Conservation (phyloP, 2,113 vertebrate species). For the Myiopsitta monachus region DNA sequence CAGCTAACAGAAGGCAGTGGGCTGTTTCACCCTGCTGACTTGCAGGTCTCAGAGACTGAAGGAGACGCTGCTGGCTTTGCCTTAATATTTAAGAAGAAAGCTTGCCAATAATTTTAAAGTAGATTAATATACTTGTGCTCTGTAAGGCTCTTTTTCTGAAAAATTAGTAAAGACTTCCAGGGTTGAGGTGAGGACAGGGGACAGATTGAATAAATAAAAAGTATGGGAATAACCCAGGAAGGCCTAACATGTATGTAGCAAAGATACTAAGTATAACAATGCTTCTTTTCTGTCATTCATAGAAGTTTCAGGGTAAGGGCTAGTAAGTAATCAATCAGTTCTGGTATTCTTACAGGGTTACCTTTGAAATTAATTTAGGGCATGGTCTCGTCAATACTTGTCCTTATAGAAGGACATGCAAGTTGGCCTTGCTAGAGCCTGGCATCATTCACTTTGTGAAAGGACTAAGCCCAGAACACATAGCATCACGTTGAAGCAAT, state of each 20-base stretch:
- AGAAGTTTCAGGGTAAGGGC: neutral
- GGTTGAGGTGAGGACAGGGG: neutral
- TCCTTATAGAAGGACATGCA: neutral
- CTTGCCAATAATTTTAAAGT: neutral
- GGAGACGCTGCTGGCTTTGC: neutral
- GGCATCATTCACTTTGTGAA: neutral
- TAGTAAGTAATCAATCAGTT: neutral
- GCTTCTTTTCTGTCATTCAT: neutral
- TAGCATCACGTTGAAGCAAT: neutral
- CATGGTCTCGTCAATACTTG: neutral
- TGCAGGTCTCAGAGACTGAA: neutral
- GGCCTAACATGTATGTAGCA: neutral
- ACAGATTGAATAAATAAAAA: neutral
- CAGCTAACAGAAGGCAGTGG: slow-evolving; percentile 2
- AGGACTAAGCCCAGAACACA: neutral
- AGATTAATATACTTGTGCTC: neutral
- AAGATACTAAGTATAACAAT: neutral
- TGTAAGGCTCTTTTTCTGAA: neutral
- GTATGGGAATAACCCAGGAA: neutral
- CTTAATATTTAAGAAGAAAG: neutral
- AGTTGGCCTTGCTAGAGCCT: neutral
- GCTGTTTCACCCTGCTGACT: slow-evolving; percentile 39
- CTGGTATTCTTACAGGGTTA: neutral
- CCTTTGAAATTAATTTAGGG: neutral
- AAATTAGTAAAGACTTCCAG: neutral